Evolutionary conservation across 2,113 vertebrate species (phyloP).

Genomic region (Esox niger): DNA sequence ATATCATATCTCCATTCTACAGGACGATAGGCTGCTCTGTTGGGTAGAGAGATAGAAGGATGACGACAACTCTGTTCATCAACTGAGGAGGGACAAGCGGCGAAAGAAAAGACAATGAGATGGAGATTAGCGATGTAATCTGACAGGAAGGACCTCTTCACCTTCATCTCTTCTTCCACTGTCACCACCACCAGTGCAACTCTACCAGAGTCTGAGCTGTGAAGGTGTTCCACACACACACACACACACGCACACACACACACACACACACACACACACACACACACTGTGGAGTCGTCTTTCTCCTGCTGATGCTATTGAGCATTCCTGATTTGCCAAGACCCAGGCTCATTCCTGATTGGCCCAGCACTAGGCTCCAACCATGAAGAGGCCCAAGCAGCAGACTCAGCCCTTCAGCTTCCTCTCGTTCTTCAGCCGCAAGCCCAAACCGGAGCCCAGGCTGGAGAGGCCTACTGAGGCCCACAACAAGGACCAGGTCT

Average conservation of each 20-base stretch:
- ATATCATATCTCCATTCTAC: slow-evolving; percentile 17
- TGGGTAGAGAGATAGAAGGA: slow-evolving; percentile 18
- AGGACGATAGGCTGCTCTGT: slow-evolving; percentile 24
- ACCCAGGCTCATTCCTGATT: slow-evolving; percentile 37
- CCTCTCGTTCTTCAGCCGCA: slow-evolving; percentile 74
- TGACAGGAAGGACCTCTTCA: slow-evolving; percentile 46
- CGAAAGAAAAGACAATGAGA: slow-evolving; percentile 28
- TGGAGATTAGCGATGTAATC: slow-evolving; percentile 51
- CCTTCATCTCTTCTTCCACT: slow-evolving; percentile 28
- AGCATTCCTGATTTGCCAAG: slow-evolving; percentile 36
- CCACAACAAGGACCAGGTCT: slow-evolving; percentile 54
- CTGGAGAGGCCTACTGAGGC: slow-evolving; percentile 36
- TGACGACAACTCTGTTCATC: slow-evolving; percentile 19
- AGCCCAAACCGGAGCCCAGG: slow-evolving; percentile 71
- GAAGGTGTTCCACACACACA: slow-evolving; percentile 17
- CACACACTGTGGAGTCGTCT: neutral
- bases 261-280: slow-evolving; percentile 23
- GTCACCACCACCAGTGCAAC: slow-evolving; percentile 31
- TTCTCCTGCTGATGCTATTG: slow-evolving; percentile 63
- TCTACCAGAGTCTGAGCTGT: slow-evolving; percentile 39
- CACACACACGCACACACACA: slow-evolving; percentile 13
- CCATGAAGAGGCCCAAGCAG: slow-evolving; percentile 76
- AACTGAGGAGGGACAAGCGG: slow-evolving; percentile 26
- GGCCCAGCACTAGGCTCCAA: slow-evolving; percentile 37
- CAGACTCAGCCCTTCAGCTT: slow-evolving; percentile 70